A percentile compares a stretch with the other conserved stretches of the same genome.
Conservation (phyloP, 23 tunicate species). For the Clavelina lepadiformis region DNA sequence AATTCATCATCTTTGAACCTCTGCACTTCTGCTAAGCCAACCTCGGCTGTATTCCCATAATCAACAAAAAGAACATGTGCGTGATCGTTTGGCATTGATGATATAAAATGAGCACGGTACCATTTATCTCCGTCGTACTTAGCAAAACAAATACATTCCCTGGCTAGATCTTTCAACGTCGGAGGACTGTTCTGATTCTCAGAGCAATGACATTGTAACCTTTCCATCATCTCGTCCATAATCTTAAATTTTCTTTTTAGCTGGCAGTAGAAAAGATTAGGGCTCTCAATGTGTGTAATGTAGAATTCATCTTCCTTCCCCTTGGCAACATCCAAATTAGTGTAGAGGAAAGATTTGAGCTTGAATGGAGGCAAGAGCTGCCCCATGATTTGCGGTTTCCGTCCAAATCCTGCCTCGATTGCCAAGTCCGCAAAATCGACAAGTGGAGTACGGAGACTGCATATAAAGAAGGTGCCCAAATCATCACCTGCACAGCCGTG, state of each 20-base stretch:
- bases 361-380: constrained; percentile 37
- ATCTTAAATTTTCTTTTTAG: constrained; percentile 39
- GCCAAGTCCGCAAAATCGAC: constrained; percentile 29
- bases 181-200: not conserved
- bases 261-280: constrained; percentile 67
- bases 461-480: constrained; percentile 41
- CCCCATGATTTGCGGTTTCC: constrained; percentile 18
- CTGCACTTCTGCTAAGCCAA: constrained; percentile 24
- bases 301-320: constrained; percentile 71
- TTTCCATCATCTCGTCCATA: constrained; percentile 49
- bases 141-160: constrained; percentile 55
- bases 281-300: constrained; percentile 54
- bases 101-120: constrained; percentile 76
- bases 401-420: constrained; percentile 9
- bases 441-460: constrained; percentile 42
- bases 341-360: constrained; percentile 55
- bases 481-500: constrained; percentile 55
- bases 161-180: constrained; percentile 29
- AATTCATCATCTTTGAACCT: constrained; percentile 13
- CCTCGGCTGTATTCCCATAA: constrained; percentile 48
- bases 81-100: constrained; percentile 8
- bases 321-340: constrained; percentile 20
- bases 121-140: constrained; percentile 40
- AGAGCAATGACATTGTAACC: constrained; percentile 46
- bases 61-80: constrained; percentile 70